These are phyloP conservation scores for Cryptus viduatorius DNA, from an alignment of 2,888 invertebrate genomes.

Conservation along the genomic window DNA sequence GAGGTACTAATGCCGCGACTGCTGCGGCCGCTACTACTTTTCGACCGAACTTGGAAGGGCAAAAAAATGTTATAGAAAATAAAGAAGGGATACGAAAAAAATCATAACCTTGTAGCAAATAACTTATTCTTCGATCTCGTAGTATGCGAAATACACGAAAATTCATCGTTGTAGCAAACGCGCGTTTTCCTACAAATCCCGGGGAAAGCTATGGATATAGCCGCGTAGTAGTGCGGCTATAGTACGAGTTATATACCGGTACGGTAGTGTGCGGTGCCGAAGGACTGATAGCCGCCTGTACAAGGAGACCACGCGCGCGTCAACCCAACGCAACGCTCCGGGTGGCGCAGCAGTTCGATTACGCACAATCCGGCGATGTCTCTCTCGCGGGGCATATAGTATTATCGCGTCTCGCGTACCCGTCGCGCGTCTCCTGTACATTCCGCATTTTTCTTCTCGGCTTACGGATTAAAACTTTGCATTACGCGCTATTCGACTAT, in stretches of 20 bases:
- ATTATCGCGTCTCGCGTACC: conserved; percentile 58
- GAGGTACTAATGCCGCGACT: conserved; percentile 3
- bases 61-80: too few species aligned
- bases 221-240: conserved; percentile 9
- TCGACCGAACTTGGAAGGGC: background rate
- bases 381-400: conserved; percentile 36
- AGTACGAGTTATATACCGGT: conserved; percentile 17
- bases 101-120: background rate
- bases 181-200: conserved; percentile 29
- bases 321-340: conserved; percentile 60
- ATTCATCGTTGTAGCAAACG: background rate
- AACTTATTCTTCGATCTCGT: background rate
- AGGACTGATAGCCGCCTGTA: conserved; percentile 34
- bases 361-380: conserved; percentile 58
- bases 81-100: background rate
- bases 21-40: background rate
- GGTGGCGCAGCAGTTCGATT: conserved; percentile 67
- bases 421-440: conserved; percentile 45
- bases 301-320: conserved; percentile 52
- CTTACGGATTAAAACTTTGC: conserved; percentile 11
- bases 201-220: conserved; percentile 34
- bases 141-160: background rate
- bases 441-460: background rate
- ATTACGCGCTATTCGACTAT: background rate
- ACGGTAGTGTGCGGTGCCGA: background rate